Percentiles rank a stretch among this genome's conserved stretches.
phyloP scores from a whole-genome alignment of 2,797 vertebrate genomes.

The Oryzias sinensis region DNA sequence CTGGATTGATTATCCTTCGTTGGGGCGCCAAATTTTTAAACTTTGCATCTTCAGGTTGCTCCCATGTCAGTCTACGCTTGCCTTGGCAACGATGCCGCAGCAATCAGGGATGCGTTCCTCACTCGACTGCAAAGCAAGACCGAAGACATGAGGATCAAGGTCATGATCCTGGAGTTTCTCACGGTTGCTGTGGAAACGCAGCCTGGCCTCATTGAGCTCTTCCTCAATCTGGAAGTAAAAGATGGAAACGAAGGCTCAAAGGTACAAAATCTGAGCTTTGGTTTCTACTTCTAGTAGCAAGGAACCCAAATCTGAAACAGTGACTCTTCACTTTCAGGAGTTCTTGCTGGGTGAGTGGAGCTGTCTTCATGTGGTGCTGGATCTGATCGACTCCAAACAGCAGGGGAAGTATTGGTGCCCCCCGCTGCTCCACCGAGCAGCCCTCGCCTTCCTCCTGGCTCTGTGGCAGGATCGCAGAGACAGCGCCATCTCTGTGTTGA shows the following conservation, averaged over 20 bases:
- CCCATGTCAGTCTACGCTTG: conserved; percentile 98
- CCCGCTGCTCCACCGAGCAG: conserved; percentile 89
- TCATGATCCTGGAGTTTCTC: conserved; percentile 97
- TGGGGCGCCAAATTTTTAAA: not conserved
- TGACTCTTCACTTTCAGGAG: conserved; percentile 73
- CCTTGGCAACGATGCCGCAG: conserved; percentile 90
- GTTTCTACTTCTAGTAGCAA: not conserved
- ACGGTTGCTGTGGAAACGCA: conserved; percentile 97
- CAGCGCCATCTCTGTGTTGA: conserved; percentile 92
- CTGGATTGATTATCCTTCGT: not conserved
- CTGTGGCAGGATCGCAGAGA: conserved; percentile 97
- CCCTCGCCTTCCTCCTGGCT: conserved; percentile 92
- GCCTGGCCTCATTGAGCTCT: conserved; percentile 96
- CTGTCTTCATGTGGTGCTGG: conserved; percentile 91
- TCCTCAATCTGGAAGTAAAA: conserved; percentile 93
- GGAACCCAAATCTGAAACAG: not conserved
- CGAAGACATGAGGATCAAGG: conserved; percentile 97
- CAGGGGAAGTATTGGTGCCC: conserved; percentile 94
- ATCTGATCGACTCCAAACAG: conserved; percentile 89
- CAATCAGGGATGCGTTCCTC: conserved; percentile 94
- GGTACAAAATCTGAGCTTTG: conserved; percentile 50
- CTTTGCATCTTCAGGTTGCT: conserved; percentile 81
- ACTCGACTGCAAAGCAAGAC: conserved; percentile 91
- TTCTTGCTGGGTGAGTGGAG: conserved; percentile 94
- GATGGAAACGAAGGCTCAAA: conserved; percentile 88